A percentile compares a stretch with the other conserved stretches of the same genome.
phyloP scores from a whole-genome alignment of 2,888 invertebrate species.

The Tortrix viridana region DNA sequence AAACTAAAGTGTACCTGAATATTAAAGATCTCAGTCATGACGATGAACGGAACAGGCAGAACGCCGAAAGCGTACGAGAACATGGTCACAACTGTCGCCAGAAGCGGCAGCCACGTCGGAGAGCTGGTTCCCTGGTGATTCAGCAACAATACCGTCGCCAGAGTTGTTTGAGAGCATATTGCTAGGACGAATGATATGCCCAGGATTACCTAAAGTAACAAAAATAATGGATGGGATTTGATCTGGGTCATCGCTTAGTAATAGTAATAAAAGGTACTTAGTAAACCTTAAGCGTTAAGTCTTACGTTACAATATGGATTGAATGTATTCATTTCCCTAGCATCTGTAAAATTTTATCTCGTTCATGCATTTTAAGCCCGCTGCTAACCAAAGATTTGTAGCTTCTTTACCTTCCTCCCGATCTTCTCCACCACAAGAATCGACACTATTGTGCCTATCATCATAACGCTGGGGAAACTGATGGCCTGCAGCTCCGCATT shows the following conservation, averaged over 20 bases:
- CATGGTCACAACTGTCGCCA: constrained; percentile 47
- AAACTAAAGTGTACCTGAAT: constrained; percentile 52
- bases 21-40: constrained; percentile 62
- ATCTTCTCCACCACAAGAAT: constrained; percentile 45
- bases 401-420: constrained; percentile 21
- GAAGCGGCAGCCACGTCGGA: constrained; percentile 54
- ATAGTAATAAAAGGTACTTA: no score
- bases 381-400: no score
- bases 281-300: no score
- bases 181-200: constrained; percentile 43
- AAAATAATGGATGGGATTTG: background rate
- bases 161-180: constrained; percentile 43
- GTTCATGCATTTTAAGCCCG: no score
- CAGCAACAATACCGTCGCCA: constrained; percentile 48
- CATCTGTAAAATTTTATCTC: no score
- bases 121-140: constrained; percentile 43
- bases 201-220: constrained; percentile 48
- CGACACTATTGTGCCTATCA: constrained; percentile 48
- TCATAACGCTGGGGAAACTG: constrained; percentile 54
- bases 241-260: no score
- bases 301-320: no score
- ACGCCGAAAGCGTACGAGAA: constrained; percentile 54
- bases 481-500: constrained; percentile 53
- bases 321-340: no score
- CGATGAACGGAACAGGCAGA: constrained; percentile 54